Evolutionary conservation across 2,113 vertebrate genomes (phyloP), one percentile per base, ranked within the genome.

Genomic region (Alligator mississippiensis): DNA sequence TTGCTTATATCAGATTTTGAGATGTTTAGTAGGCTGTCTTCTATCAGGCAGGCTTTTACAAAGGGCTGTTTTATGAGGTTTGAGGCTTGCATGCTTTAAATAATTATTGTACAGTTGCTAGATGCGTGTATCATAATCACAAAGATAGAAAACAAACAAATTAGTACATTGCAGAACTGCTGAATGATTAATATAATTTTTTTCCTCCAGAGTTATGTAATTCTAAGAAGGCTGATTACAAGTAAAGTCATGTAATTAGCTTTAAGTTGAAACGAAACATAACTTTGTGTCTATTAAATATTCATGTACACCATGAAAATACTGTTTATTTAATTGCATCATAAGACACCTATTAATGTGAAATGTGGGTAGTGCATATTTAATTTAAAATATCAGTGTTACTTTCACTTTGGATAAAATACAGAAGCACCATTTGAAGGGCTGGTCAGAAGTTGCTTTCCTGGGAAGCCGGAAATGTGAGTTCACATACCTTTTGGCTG

Each of bases 321-420:
- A 75, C 91, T 95, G 77, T 74, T 84, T 88, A 66, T 90, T 93
- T 91, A 92, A 80, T 92, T 88, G 93, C 54, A 83, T 88, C 63
- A 84, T 76, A 85, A 94, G 4, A 5, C n/a, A 75, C 82, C 47
- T 87, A 87, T 80, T 90, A 94, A 66, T 76, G 72, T 19, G 4
- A 59, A 12, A 84, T 88, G 86, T 28, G 3, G 30, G 58, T 85
- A 81, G 17, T 16, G 90, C 18, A 24, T 14, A 63, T 80, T 88
- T 11, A 80, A 13, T 83, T 59, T 92, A 30, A 88, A 89, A 84
- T 47, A 93, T 2, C 60, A 88, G 14, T 75, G n/a, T 85, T 82
- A 5, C 38, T 93, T 77, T 76, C 63, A 59, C 9, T 28, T 30
- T n/a, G 47, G 47, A 47, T 47, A 47, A 47, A 47, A 47, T 47